A percentile compares a stretch with the other conserved stretches of the same genome.
phyloP scores from a whole-genome alignment of 2,888 invertebrate species.

The Hyposoter didymator region DNA sequence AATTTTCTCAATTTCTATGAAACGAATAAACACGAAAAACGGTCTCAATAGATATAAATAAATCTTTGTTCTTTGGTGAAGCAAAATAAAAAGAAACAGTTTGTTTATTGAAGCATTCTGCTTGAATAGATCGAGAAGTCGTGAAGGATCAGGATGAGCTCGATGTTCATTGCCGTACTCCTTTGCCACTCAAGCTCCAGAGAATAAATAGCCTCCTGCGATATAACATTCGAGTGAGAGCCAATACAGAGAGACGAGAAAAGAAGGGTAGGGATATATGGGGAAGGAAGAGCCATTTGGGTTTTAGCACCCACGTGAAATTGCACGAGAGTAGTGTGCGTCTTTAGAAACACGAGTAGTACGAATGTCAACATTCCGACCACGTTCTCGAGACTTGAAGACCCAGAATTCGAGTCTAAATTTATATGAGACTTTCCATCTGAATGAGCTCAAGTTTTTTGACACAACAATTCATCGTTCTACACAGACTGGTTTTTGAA shows the following conservation, averaged over 20 bases:
- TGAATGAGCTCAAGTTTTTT: neutral
- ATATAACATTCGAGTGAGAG: constrained; percentile 14
- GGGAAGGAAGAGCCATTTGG: constrained; percentile 43
- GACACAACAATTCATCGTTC: neutral
- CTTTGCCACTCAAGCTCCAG: constrained; percentile 68
- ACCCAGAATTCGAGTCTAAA: neutral
- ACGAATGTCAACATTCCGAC: constrained; percentile 57
- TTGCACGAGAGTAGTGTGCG: constrained; percentile 65
- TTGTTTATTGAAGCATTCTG: constrained; percentile 37
- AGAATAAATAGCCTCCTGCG: constrained; percentile 72
- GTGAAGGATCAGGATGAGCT: constrained; percentile 45
- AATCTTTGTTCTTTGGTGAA: neutral
- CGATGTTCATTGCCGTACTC: constrained; percentile 77
- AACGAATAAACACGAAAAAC: neutral
- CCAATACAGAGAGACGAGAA: constrained; percentile 17
- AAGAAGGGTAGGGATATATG: constrained; percentile 24
- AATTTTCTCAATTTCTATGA: neutral
- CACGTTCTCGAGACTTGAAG: constrained; percentile 36
- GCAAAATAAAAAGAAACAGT: constrained; percentile 39
- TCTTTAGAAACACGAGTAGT: constrained; percentile 60
- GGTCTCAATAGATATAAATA: neutral
- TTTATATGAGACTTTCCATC: neutral
- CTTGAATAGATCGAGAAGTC: neutral
- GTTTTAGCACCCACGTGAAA: constrained; percentile 65
- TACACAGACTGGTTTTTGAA: neutral